Conservation (phyloP, 2,797 vertebrate genomes). For the Poecile montanus region DNA sequence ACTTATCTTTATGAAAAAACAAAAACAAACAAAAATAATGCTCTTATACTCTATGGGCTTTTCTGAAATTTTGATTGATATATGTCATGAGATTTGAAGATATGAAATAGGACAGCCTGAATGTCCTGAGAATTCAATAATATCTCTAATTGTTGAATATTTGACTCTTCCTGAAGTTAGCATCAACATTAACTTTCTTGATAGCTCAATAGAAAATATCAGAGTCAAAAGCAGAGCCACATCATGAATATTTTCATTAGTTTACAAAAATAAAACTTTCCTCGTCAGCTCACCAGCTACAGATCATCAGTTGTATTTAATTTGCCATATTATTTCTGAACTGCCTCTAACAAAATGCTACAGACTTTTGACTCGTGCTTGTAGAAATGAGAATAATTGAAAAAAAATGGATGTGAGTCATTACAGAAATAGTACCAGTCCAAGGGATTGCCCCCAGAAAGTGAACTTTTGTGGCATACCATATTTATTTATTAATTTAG, state of each 20-base stretch:
- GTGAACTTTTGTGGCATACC: neutral
- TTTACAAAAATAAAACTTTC: neutral
- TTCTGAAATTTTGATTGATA: neutral
- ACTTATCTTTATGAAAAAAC: neutral
- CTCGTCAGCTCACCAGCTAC: neutral
- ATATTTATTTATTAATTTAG: conserved; percentile 42
- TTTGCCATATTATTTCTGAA: neutral
- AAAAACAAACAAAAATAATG: fast-evolving
- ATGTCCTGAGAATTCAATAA: neutral
- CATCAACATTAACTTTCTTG: neutral
- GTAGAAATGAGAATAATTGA: neutral
- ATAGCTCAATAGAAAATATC: neutral
- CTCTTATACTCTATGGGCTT: neutral
- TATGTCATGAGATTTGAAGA: neutral
- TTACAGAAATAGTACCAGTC: neutral
- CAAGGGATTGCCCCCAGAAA: neutral
- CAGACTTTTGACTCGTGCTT: neutral
- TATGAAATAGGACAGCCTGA: neutral
- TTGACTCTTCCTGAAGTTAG: neutral
- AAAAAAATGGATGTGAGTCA: neutral
- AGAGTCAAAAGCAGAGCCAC: neutral
- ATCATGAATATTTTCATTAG: neutral
- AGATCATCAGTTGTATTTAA: neutral
- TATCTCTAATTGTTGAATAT: neutral
- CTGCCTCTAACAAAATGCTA: neutral